Conservation (phyloP, 2,797 vertebrate genomes). For the Rhinogobio ventralis region DNA sequence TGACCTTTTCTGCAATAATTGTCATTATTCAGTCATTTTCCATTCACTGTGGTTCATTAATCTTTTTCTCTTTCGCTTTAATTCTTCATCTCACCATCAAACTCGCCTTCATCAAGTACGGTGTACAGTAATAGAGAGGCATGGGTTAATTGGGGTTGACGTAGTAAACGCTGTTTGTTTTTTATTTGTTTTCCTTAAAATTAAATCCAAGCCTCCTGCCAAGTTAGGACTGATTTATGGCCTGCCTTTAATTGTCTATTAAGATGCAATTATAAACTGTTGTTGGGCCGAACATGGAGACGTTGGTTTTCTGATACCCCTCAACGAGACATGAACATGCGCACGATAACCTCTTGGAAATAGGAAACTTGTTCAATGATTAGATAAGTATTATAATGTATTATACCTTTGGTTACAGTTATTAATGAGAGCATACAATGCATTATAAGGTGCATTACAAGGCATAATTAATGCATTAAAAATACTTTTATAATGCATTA, state of each 20-base stretch:
- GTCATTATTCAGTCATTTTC: constrained; percentile 15
- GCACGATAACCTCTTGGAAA: constrained; percentile 13
- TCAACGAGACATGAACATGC: constrained; percentile 60
- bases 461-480: too few relatives aligned
- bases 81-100: constrained; percentile 22
- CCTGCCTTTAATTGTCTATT: constrained; percentile 82
- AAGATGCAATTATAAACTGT: constrained; percentile 83
- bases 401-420: too few relatives aligned
- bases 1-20: neutral
- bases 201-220: constrained; percentile 77
- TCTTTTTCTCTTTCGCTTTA: neutral
- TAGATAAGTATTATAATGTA: too few relatives aligned
- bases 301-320: constrained; percentile 56
- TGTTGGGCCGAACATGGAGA: constrained; percentile 67
- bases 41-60: neutral
- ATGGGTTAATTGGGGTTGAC: constrained; percentile 76
- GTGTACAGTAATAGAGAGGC: constrained; percentile 68
- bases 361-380: too few relatives aligned
- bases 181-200: constrained; percentile 67
- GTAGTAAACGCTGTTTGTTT: constrained; percentile 72
- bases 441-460: too few relatives aligned
- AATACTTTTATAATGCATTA: too few relatives aligned
- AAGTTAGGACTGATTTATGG: constrained; percentile 79
- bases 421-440: too few relatives aligned
- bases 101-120: constrained; percentile 2